phyloP scores from a whole-genome alignment of 2,113 vertebrate genomes.

The Corvus hawaiiensis region DNA sequence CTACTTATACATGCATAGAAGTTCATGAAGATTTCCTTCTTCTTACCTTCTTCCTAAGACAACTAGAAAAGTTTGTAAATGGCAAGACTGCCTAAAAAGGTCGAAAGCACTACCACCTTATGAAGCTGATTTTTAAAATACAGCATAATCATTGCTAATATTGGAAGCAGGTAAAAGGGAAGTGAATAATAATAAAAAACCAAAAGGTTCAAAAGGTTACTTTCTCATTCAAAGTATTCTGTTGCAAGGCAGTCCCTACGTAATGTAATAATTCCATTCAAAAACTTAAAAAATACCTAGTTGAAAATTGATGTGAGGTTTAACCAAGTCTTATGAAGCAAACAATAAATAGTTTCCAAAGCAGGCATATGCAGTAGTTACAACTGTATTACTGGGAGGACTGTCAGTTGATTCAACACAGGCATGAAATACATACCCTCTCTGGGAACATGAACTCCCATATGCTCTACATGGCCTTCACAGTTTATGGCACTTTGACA shows the following conservation, averaged over 20 bases:
- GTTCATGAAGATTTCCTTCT: background rate
- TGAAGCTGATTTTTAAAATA: constrained; percentile 22
- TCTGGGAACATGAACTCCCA: background rate
- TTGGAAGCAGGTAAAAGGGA: background rate
- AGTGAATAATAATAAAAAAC: background rate
- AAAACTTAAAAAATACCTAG: background rate
- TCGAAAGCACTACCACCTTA: background rate
- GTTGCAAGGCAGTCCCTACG: background rate
- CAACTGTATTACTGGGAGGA: background rate
- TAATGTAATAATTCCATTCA: background rate
- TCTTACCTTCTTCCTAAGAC: background rate
- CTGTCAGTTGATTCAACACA: background rate
- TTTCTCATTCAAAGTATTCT: background rate
- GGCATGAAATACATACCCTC: background rate
- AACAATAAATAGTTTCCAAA: background rate
- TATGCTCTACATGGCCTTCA: fast-evolving
- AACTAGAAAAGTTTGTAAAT: background rate
- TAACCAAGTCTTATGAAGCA: background rate
- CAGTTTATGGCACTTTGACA: background rate
- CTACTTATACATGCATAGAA: background rate
- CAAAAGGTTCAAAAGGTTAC: background rate
- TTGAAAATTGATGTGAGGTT: background rate
- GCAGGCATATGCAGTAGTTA: background rate
- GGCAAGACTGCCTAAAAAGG: background rate
- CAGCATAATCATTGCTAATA: background rate